Evolutionary conservation across 2,888 invertebrate genomes (phyloP).

Genomic region (Spisula subtruncata): DNA sequence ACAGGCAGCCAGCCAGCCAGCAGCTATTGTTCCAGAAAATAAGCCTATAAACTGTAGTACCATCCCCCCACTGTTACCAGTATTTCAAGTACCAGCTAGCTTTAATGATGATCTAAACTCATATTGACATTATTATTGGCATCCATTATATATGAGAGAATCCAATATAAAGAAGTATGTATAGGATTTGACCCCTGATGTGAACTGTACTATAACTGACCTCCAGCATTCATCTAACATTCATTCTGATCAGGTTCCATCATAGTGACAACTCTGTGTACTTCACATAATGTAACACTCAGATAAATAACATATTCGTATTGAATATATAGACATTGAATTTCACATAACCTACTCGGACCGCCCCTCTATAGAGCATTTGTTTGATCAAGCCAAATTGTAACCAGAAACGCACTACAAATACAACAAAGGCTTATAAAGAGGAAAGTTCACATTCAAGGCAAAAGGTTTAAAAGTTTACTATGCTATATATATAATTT

Average conservation of each 20-base stretch:
- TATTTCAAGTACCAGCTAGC: not conserved
- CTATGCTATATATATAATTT: constrained; percentile 24
- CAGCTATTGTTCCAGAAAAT: not conserved
- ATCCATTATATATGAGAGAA: not conserved
- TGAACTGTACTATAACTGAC: not conserved
- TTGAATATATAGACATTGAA: constrained; percentile 22
- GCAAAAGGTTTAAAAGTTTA: constrained; percentile 44
- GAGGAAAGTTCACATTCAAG: constrained; percentile 10
- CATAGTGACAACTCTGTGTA: not conserved
- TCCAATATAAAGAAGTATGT: not conserved
- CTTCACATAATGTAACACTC: not conserved
- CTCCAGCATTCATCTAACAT: not conserved
- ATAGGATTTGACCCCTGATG: constrained; percentile 4
- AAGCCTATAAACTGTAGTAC: not conserved
- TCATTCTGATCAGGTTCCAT: not conserved
- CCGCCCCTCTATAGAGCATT: not conserved
- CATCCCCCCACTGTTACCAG: not conserved
- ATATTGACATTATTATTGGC: constrained; percentile 12
- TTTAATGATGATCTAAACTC: not conserved
- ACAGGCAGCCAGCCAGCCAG: too few relatives aligned
- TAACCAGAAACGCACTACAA: not conserved
- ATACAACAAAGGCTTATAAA: not conserved
- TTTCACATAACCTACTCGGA: not conserved
- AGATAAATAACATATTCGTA: not conserved
- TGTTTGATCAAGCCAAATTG: constrained; percentile 20